Evolutionary conservation across 2,797 vertebrate species (phyloP).

Genomic region (Alcedo quadribrachys): DNA sequence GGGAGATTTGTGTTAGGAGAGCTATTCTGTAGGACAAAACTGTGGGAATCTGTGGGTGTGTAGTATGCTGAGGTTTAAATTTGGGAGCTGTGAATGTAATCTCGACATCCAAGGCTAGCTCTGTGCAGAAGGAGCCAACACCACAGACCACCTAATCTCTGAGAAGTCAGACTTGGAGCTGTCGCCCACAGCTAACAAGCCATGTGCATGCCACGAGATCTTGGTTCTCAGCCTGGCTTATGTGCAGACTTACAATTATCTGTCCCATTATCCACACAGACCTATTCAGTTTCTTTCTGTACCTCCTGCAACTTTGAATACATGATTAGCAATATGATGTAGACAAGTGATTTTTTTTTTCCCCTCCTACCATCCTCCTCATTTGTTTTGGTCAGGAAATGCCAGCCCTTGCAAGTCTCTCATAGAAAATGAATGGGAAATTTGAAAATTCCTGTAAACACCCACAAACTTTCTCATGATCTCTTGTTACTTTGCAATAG

Average conservation of each 20-base stretch:
- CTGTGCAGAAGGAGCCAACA: conserved; percentile 16
- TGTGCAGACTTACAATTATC: neutral
- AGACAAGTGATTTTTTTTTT: neutral
- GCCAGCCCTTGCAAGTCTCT: conserved; percentile 18
- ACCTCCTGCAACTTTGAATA: neutral
- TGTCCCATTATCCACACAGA: neutral
- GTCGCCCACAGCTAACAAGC: neutral
- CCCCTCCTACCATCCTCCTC: neutral
- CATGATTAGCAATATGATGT: neutral
- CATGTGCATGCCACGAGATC: neutral
- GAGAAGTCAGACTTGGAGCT: neutral
- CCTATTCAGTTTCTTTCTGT: neutral
- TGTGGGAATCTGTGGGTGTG: conserved; percentile 54
- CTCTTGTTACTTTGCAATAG: conserved; percentile 44
- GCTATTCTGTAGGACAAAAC: neutral
- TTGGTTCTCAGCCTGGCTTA: neutral
- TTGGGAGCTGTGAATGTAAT: conserved; percentile 22
- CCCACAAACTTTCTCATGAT: conserved; percentile 65
- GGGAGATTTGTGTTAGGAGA: neutral
- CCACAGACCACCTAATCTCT: conserved; percentile 35
- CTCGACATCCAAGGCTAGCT: conserved; percentile 3
- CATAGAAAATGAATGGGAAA: conserved; percentile 53
- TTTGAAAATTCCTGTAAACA: conserved; percentile 54
- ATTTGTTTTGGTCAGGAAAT: conserved; percentile 26
- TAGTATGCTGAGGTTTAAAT: conserved; percentile 30